phyloP scores from a whole-genome alignment of 2,113 vertebrate genomes.

The Marcusenius ussheri region DNA sequence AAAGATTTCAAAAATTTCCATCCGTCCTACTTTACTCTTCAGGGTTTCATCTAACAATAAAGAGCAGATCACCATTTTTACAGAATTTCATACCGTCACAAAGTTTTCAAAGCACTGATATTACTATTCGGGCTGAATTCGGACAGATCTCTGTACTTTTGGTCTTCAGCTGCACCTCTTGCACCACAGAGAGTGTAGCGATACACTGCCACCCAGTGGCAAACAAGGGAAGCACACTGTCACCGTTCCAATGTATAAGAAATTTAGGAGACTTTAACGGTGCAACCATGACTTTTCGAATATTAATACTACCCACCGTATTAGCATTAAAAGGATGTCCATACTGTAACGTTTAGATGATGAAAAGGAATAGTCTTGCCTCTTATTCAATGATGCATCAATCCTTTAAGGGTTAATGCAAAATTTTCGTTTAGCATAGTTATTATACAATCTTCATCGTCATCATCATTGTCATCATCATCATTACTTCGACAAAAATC shows the following conservation, averaged over 20 bases:
- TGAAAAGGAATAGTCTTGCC: neutral
- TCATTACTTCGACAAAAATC: neutral
- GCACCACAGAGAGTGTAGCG: neutral
- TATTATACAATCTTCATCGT: neutral
- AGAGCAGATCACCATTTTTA: neutral
- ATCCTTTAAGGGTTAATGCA: neutral
- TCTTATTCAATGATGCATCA: neutral
- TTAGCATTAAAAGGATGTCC: neutral
- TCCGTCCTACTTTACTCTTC: neutral
- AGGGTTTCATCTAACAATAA: neutral
- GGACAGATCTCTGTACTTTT: neutral
- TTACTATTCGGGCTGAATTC: neutral
- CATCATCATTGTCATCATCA: constrained; percentile 10
- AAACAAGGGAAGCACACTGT: constrained; percentile 5
- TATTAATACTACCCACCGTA: neutral
- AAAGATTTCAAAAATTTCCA: neutral
- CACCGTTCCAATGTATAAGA: neutral
- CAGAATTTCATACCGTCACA: neutral
- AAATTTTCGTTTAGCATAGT: constrained; percentile 1
- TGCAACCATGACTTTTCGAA: neutral
- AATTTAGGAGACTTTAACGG: neutral
- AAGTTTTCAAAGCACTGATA: neutral
- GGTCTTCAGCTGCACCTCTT: neutral
- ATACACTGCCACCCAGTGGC: constrained; percentile 12
- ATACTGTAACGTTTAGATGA: neutral